Evolutionary conservation across 2,888 invertebrate species (phyloP).

Genomic region (Drosophila demipolita): DNA sequence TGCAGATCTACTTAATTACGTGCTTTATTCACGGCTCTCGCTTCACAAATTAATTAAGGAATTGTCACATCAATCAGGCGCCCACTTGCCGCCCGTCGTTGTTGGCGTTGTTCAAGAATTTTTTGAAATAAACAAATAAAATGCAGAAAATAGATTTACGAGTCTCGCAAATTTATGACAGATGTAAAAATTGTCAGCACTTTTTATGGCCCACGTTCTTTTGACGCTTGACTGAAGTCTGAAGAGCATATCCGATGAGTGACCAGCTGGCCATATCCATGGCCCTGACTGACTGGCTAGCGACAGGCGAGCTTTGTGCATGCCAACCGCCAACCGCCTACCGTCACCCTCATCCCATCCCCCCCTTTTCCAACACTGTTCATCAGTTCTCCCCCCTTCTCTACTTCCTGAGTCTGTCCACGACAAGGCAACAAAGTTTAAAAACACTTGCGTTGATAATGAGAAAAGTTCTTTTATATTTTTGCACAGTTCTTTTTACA

Average conservation of each 20-base stretch:
- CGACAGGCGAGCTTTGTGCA: conserved; percentile 9
- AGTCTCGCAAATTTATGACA: conserved; percentile 75
- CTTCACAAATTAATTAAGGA: conserved; percentile 77
- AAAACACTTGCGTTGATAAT: conserved; percentile 74
- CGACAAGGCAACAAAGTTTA: conserved; percentile 41
- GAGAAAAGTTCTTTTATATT: conserved; percentile 60
- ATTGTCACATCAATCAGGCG: conserved; percentile 82
- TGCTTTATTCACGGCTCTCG: conserved; percentile 25
- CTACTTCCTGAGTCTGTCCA: not conserved
- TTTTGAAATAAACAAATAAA: conserved; percentile 76
- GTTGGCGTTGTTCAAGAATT: conserved; percentile 50
- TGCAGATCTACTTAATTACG: conserved; percentile 68
- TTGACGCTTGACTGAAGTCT: conserved; percentile 63
- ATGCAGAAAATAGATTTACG: conserved; percentile 79
- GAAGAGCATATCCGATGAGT: conserved; percentile 30
- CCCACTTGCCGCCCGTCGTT: conserved; percentile 62
- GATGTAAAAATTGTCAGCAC: conserved; percentile 75
- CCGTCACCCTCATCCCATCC: not conserved
- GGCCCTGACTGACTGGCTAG: conserved; percentile 38
- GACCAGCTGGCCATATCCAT: conserved; percentile 64
- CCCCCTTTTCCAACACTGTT: not conserved
- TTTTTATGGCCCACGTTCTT: conserved; percentile 52
- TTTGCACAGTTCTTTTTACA: conserved; percentile 34
- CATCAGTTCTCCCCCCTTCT: not conserved
- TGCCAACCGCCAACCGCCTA: conserved; percentile 12